Percentiles rank a stretch among this genome's conserved stretches.
These are phyloP conservation scores for Leptinotarsa undecemlineata DNA, from an alignment of 1,140 invertebrate species.

Conservation along the genomic window DNA sequence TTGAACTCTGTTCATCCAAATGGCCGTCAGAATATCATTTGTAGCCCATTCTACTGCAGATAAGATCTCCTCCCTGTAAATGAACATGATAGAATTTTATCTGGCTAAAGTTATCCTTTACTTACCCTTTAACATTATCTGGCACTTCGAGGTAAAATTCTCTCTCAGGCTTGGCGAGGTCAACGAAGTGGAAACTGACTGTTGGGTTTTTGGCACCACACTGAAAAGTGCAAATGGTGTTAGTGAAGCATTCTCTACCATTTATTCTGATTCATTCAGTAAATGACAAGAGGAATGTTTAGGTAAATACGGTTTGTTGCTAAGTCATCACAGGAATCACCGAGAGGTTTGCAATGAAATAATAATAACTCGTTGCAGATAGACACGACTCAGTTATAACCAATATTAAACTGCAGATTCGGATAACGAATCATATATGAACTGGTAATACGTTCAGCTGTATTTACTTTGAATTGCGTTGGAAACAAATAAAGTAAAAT, in stretches of 20 bases:
- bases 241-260: no score
- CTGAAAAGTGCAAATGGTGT: conserved; percentile 56
- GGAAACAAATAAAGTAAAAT: no score
- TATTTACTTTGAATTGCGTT: background rate
- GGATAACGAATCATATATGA: background rate
- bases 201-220: conserved; percentile 77
- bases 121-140: conserved; percentile 34
- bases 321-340: no score
- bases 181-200: conserved; percentile 69
- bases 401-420: no score
- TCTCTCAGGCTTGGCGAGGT: conserved; percentile 57
- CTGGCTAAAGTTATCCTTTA: background rate
- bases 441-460: background rate
- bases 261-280: no score
- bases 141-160: conserved; percentile 37
- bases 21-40: conserved; percentile 68
- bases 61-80: conserved; percentile 67
- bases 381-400: background rate
- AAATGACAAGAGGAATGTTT: no score
- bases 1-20: conserved; percentile 87
- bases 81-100: background rate
- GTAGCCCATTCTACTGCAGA: conserved; percentile 78
- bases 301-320: no score
- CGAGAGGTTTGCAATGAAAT: no score
- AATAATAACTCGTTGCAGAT: no score